Evolutionary conservation across 2,113 vertebrate genomes (phyloP).

Genomic region (Scolopax mira): DNA sequence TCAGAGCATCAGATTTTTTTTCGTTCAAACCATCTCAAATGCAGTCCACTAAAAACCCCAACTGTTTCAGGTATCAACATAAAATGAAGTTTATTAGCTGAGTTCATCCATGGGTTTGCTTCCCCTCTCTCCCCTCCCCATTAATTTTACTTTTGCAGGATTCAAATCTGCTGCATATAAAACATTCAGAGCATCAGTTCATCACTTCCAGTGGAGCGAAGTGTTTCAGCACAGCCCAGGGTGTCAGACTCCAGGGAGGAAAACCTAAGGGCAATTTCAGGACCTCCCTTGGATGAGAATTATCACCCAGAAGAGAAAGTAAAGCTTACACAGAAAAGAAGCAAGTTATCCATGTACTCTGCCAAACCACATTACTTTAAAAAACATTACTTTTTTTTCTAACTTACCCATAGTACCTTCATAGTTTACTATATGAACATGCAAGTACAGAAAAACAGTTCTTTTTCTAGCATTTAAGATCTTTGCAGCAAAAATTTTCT

Average conservation of each 20-base stretch:
- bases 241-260: neutral
- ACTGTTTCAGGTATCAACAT: neutral
- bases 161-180: neutral
- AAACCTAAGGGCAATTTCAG: neutral
- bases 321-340: neutral
- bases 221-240: neutral
- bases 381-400: neutral
- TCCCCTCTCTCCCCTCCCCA: rapidly evolving
- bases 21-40: neutral
- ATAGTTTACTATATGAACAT: neutral
- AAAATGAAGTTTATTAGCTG: neutral
- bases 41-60: neutral
- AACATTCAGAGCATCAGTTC: neutral
- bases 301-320: neutral
- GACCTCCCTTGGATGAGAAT: neutral
- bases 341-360: neutral
- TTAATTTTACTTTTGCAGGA: neutral
- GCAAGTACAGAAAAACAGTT: neutral
- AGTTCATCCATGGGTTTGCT: neutral
- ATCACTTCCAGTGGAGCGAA: neutral
- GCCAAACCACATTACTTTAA: neutral
- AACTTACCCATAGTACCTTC: neutral
- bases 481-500: neutral
- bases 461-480: neutral
- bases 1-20: neutral